Percentiles rank a stretch among this genome's conserved stretches.
phyloP scores from a whole-genome alignment of 64 coral and sea anemone species.

The Montipora sp. region DNA sequence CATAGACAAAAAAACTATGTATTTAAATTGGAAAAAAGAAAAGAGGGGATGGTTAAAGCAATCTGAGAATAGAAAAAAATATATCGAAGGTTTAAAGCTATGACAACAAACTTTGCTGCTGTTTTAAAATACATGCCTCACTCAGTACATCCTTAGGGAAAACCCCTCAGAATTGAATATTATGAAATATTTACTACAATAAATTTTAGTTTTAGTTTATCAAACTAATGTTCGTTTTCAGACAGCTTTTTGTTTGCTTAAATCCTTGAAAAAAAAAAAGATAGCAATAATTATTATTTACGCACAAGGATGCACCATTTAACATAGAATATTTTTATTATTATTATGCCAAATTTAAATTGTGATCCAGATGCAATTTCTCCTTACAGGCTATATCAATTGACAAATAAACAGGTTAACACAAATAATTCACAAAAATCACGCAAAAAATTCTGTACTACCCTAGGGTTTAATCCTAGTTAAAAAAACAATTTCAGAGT shows the following conservation, averaged over 20 bases:
- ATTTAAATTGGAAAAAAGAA: neutral
- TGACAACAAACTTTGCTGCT: neutral
- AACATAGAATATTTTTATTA: neutral
- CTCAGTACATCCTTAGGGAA: neutral
- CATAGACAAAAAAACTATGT: too few relatives aligned
- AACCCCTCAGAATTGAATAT: neutral
- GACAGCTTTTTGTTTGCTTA: conserved; percentile 10
- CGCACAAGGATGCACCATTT: neutral
- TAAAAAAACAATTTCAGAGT: neutral
- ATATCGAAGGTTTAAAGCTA: neutral
- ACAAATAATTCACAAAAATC: conserved; percentile 32
- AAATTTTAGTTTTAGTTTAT: neutral
- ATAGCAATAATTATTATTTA: neutral
- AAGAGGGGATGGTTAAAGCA: neutral
- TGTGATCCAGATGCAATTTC: conserved; percentile 22
- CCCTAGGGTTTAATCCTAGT: neutral
- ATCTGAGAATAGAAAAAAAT: neutral
- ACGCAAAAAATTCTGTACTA: neutral
- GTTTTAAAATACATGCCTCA: neutral
- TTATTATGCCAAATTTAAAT: neutral
- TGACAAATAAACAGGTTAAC: conserved; percentile 11
- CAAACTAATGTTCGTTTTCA: neutral
- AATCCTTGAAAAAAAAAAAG: neutral
- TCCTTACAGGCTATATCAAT: neutral
- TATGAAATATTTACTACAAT: neutral